Conservation (phyloP, 1,140 invertebrate genomes). For the Cephus cinctus region DNA sequence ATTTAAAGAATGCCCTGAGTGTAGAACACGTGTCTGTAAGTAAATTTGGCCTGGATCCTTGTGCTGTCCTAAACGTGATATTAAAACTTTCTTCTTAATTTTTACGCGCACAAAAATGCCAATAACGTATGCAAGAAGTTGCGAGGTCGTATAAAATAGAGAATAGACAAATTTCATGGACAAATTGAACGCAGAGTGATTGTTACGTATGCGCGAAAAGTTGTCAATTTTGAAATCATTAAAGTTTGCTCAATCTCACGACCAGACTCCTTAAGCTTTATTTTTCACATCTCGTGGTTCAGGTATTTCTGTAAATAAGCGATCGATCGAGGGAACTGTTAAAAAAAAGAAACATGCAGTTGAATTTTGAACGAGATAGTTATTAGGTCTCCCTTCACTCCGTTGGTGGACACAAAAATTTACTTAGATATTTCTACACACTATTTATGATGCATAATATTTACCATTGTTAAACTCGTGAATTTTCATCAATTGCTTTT, state of each 20-base stretch:
- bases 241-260: background rate
- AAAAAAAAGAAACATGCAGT: background rate
- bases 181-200: no score
- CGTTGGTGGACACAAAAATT: background rate
- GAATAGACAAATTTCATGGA: no score
- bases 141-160: no score
- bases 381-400: background rate
- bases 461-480: slow-evolving; percentile 37
- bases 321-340: background rate
- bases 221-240: no score
- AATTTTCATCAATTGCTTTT: slow-evolving; percentile 44
- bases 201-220: no score
- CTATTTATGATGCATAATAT: slow-evolving; percentile 45
- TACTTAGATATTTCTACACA: slow-evolving; percentile 22
- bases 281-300: background rate
- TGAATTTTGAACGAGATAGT: background rate
- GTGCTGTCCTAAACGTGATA: background rate
- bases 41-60: background rate
- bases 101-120: background rate
- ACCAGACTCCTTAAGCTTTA: slow-evolving; percentile 6
- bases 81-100: background rate
- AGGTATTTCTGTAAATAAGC: background rate
- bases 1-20: background rate
- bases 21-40: background rate
- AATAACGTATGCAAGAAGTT: background rate